A percentile compares a stretch with the other conserved stretches of the same genome.
phyloP scores from a whole-genome alignment of 2,797 vertebrate genomes.

The Pangasius djambal region DNA sequence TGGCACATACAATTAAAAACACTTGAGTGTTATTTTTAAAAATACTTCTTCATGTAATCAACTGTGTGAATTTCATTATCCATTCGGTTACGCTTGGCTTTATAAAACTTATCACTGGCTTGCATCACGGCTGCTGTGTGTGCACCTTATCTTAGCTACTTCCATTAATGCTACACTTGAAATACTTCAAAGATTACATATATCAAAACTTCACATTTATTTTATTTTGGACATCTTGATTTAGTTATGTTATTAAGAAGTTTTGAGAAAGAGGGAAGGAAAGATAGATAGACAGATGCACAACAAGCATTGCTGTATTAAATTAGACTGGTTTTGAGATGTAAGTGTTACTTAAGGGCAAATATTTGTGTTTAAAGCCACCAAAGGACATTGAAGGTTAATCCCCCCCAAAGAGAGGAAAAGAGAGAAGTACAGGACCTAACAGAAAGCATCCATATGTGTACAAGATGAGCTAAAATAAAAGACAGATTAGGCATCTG shows the following conservation, averaged over 20 bases:
- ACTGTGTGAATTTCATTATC: neutral
- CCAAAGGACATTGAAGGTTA: neutral
- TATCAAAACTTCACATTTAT: neutral
- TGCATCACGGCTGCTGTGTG: neutral
- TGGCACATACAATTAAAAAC: neutral
- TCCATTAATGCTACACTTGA: neutral
- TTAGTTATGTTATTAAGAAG: neutral
- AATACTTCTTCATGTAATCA: neutral
- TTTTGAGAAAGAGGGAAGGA: neutral
- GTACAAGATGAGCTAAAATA: neutral
- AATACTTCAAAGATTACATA: neutral
- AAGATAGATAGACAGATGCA: neutral
- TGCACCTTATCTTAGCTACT: neutral
- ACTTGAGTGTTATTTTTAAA: neutral
- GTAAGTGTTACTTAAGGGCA: slow-evolving; percentile 46
- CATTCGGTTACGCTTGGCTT: neutral
- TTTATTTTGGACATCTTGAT: neutral
- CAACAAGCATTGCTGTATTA: slow-evolving; percentile 26
- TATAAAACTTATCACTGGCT: neutral
- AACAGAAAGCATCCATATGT: slow-evolving; percentile 5
- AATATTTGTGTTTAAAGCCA: slow-evolving; percentile 40
- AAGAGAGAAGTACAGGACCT: slow-evolving; percentile 1
- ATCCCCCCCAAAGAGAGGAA: slow-evolving; percentile 12
- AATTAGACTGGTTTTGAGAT: slow-evolving; percentile 37
- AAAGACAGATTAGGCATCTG: neutral